Base-by-base conservation (phyloP, 2,113 vertebrate species). In the Charadrius vociferus region DNA sequence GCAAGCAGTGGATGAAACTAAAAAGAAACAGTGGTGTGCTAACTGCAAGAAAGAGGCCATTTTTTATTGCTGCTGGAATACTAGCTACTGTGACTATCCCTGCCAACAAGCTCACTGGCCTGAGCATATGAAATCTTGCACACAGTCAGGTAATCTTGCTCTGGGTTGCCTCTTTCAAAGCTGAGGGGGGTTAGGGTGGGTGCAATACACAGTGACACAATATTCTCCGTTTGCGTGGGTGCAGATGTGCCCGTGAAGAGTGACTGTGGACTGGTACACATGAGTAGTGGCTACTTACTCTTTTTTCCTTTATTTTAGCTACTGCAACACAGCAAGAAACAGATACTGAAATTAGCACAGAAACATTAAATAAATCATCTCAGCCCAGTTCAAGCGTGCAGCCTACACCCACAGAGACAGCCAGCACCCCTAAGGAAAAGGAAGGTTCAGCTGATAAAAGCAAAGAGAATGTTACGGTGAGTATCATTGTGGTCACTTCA, bases 1-100 rank as follows among this genome's bases (percentile, higher is more conserved):
- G 93, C 99, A 99, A 97, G 99, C 99, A 0, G 99, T 99, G 70
- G 99, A 99, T 4, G 99, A 99, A 98, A 99, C 99, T 80, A 99
- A 99, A 97, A 99, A 99, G 98, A 99, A 99, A 95, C 99, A 99
- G 95, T 99, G 99, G 99, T 99, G 99, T 3, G 99, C 99, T 63
- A 99, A 99, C 97, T 99, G 99, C 98, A 99, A 99, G 96, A 99
- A 99, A 93, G 99, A 99, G 95, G 99, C 99, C 96, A 99, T 99
- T 74, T 99, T 99, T 96, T 99, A 99, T 94, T 99, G 99, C 98
- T 99, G 99, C 96, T 99, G 99, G 99, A 99, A 99, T 82, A 99
- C 99, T 34, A 99, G 99, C 98, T 99, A 99, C 97, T 99, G 99
- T 14, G 99, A 99, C 97, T 99, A 99, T 92, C 99, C 99, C 71